Conservation (phyloP, 2,113 vertebrate species). For the Circaetus gallicus region DNA sequence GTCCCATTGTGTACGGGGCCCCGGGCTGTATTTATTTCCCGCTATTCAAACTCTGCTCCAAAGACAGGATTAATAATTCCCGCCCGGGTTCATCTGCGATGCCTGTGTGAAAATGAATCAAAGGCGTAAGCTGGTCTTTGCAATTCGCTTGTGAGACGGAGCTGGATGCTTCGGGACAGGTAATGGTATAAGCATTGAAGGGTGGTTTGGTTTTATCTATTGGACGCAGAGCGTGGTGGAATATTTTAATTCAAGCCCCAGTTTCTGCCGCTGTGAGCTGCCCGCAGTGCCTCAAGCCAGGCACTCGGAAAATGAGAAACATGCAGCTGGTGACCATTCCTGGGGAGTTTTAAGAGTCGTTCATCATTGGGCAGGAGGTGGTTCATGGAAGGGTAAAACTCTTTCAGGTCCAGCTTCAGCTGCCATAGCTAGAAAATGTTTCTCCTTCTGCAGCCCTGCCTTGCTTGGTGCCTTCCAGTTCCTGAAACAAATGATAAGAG, state of each 20-base stretch:
- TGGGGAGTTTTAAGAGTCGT: not conserved
- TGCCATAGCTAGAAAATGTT: not conserved
- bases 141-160: not conserved
- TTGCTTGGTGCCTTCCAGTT: not conserved
- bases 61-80: not conserved
- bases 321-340: not conserved
- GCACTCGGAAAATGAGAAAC: not conserved
- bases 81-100: fast-evolving
- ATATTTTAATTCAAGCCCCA: fast-evolving
- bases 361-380: not conserved
- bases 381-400: not conserved
- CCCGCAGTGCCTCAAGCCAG: not conserved
- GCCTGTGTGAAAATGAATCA: not conserved
- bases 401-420: not conserved
- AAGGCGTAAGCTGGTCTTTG: not conserved
- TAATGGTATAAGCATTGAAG: not conserved
- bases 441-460: not conserved
- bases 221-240: fast-evolving
- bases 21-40: not conserved
- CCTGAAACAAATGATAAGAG: not conserved
- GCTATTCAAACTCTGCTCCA: not conserved
- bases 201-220: not conserved
- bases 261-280: not conserved
- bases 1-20: not conserved
- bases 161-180: not conserved